phyloP scores from a whole-genome alignment of 2,888 invertebrate genomes.

The Andrena minutula region DNA sequence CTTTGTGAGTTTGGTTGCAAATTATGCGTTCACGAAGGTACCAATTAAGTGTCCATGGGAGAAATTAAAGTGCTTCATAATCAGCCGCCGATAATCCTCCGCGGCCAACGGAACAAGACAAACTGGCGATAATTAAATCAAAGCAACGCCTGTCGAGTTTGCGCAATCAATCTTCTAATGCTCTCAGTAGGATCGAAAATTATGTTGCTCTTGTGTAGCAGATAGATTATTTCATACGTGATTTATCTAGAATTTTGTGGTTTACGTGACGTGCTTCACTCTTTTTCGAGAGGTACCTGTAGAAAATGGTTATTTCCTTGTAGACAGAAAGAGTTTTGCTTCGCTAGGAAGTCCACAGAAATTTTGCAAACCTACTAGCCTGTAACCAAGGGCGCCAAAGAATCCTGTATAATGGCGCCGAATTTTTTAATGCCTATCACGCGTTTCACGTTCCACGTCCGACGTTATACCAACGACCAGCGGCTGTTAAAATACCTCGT shows the following conservation, averaged over 20 bases:
- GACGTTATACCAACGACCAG: slow-evolving; percentile 7
- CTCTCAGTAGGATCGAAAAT: not conserved
- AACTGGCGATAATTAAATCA: slow-evolving; percentile 17
- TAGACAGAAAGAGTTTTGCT: too few relatives aligned
- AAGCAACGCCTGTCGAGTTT: not conserved
- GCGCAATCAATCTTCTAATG: not conserved
- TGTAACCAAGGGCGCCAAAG: not conserved
- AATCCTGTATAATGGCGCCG: not conserved
- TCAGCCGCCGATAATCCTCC: not conserved
- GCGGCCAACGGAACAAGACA: not conserved
- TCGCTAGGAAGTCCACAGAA: too few relatives aligned
- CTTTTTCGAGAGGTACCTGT: too few relatives aligned
- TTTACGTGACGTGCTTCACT: too few relatives aligned
- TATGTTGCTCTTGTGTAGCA: not conserved
- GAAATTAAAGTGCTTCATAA: slow-evolving; percentile 13
- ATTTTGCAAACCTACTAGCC: too few relatives aligned
- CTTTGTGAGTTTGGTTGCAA: too few relatives aligned
- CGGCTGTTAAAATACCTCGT: slow-evolving; percentile 60
- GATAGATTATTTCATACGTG: not conserved
- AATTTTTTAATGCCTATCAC: slow-evolving; percentile 32
- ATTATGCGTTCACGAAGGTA: not conserved
- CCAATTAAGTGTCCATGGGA: not conserved
- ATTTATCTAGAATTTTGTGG: not conserved
- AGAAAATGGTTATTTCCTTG: too few relatives aligned
- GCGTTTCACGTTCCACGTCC: slow-evolving; percentile 3